These are phyloP conservation scores for Holcopasites calliopsidis DNA, from an alignment of 1,140 invertebrate genomes.

Conservation along the genomic window DNA sequence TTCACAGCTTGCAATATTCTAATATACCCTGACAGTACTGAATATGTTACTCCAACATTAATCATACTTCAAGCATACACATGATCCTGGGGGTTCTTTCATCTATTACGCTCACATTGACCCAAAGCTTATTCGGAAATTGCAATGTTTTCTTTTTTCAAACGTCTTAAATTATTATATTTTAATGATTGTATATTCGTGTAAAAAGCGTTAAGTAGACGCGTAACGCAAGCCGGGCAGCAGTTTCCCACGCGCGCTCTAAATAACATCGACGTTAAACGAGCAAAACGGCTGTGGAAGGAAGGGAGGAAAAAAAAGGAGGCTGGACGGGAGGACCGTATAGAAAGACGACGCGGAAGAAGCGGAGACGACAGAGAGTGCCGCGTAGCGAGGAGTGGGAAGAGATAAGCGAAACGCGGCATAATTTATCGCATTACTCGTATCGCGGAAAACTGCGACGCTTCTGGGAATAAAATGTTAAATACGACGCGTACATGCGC, in stretches of 20 bases:
- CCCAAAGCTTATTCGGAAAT: no score
- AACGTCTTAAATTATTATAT: no score
- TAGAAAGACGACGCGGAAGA: conserved; percentile 27
- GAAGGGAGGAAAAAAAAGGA: conserved; percentile 5
- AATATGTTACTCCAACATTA: no score
- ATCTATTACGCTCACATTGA: no score
- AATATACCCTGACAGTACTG: neutral
- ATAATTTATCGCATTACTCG: conserved; percentile 56
- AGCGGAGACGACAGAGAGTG: conserved; percentile 23
- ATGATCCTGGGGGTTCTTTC: no score
- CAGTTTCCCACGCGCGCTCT: conserved; percentile 35
- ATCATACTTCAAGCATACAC: no score
- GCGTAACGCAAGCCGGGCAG: conserved; percentile 23
- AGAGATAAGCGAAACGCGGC: conserved; percentile 44
- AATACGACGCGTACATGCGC: conserved; percentile 31
- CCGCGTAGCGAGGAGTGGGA: neutral
- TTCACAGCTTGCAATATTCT: neutral
- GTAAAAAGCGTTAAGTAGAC: no score
- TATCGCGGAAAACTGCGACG: conserved; percentile 52
- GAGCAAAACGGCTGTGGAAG: conserved; percentile 11
- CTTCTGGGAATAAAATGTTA: conserved; percentile 52
- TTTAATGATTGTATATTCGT: no score
- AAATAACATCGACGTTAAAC: conserved; percentile 45
- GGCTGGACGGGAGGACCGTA: neutral
- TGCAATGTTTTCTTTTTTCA: no score